phyloP scores from a whole-genome alignment of 2,797 vertebrate genomes.

The Channa striata region DNA sequence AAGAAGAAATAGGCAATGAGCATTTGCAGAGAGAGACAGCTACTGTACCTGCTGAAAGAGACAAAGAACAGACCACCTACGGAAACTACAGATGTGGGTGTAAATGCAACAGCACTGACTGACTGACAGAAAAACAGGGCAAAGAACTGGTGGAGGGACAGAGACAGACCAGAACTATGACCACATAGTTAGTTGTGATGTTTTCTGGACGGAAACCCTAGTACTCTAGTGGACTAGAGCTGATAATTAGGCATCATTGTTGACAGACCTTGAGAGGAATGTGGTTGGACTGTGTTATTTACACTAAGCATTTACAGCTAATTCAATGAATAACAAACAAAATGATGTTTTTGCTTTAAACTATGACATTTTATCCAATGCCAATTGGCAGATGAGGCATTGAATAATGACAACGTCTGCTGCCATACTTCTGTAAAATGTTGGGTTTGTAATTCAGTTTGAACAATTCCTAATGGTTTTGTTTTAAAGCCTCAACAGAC shows the following conservation, averaged over 20 bases:
- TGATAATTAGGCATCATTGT: slow-evolving; percentile 1
- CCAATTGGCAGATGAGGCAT: no score
- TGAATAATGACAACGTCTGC: background rate
- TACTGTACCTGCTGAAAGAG: slow-evolving; percentile 57
- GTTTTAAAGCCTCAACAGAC: background rate
- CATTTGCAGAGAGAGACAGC: slow-evolving; percentile 27
- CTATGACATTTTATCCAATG: background rate
- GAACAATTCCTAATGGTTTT: background rate
- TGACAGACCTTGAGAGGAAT: background rate
- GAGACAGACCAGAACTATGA: background rate
- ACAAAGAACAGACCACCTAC: slow-evolving; percentile 65
- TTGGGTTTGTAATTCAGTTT: background rate
- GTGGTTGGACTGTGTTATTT: background rate
- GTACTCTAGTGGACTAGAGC: slow-evolving; percentile 2
- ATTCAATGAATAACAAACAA: background rate
- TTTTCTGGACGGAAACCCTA: slow-evolving; percentile 18
- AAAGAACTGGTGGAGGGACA: slow-evolving; percentile 17
- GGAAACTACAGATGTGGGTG: slow-evolving; percentile 51
- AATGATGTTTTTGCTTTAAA: background rate
- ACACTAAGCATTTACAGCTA: background rate
- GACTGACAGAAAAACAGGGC: slow-evolving; percentile 16
- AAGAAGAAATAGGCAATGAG: slow-evolving; percentile 11
- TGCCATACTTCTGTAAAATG: background rate
- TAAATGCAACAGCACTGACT: slow-evolving; percentile 35
- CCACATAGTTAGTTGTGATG: slow-evolving; percentile 18